Evolutionary conservation across 37 sponge, comb jelly and placozoan species (phyloP), one percentile per base, ranked within the genome.

Genomic region (Hexactinellida sp.): DNA sequence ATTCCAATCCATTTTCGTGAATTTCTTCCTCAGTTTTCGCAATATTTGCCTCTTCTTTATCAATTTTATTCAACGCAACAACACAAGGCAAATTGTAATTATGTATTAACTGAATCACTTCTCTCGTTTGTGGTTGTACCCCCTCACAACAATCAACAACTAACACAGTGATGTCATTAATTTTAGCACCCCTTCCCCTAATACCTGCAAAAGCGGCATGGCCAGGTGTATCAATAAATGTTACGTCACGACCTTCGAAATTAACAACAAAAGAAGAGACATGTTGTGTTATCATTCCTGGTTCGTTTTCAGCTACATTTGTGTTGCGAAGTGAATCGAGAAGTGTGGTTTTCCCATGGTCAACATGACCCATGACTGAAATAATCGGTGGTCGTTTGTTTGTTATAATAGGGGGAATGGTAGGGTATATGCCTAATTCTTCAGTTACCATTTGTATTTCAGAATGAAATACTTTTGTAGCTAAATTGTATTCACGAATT

Each of bases 281-380:
- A 87, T 94, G 93, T 82, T 97, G 98, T 21, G 98, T 97, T 35
- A 97, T 97, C 37, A 95, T 92, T 24, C 98, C 98, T 13, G 95
- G 92, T 82, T 97, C 98, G 16, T 55, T 54, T 3, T 86, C 92
- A 1, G 91, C 98, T 38, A 92, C 93, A 36, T 89, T 87, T 36
- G 98, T 95, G 37, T 89, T 84, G 35, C 98, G 54, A 0, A 97
- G 85, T 24, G 84, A 54, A 87, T 97, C 98, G 84, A 97, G 82
- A 0, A 97, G 90, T 24, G 98, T 93, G 0, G 98, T 97, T 88
- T 97, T 97, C 0, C 98, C 98, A 84, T 97, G 98, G 51, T 97
- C 95, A 1, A 97, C 95, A 83, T 97, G 98, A 34, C 98, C 98
- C 92, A 97, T 92, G 32, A 97, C 89, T 0, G 94, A 89, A 24